Evolutionary conservation across 2,888 invertebrate genomes (phyloP).

Genomic region (Stramonita haemastoma): DNA sequence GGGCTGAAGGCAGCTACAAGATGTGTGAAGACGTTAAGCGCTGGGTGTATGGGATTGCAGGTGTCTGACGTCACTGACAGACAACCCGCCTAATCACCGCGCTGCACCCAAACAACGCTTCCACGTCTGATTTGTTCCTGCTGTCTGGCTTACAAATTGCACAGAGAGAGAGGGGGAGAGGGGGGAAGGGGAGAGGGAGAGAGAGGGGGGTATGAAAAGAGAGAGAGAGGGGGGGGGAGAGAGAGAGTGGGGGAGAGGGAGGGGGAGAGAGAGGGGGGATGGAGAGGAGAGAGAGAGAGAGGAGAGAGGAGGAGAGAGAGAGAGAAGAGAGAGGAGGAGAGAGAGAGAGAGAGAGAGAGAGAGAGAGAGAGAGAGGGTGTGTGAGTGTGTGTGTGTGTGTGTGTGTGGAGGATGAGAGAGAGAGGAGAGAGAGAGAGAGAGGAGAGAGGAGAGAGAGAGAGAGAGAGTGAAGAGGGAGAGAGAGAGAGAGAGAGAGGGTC

Average conservation of each 20-base stretch:
- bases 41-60: not conserved
- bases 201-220: too few species aligned
- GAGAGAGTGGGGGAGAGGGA: too few species aligned
- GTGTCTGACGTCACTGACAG: not conserved
- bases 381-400: not conserved
- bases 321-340: too few species aligned
- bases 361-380: not conserved
- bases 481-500: too few species aligned
- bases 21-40: not conserved
- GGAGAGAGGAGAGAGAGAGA: too few species aligned
- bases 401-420: not conserved
- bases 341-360: too few species aligned
- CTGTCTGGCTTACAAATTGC: not conserved
- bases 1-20: not conserved
- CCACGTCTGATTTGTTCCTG: not conserved
- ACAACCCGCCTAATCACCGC: not conserved
- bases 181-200: too few species aligned
- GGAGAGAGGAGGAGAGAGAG: too few species aligned
- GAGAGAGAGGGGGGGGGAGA: too few species aligned
- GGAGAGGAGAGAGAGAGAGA: too few species aligned
- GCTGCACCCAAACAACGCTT: not conserved
- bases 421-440: not conserved
- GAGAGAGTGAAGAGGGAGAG: too few species aligned
- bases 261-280: not conserved
- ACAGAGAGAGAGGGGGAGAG: too few species aligned